phyloP scores from a whole-genome alignment of 2,888 invertebrate genomes.

The Apotomis betuletana region DNA sequence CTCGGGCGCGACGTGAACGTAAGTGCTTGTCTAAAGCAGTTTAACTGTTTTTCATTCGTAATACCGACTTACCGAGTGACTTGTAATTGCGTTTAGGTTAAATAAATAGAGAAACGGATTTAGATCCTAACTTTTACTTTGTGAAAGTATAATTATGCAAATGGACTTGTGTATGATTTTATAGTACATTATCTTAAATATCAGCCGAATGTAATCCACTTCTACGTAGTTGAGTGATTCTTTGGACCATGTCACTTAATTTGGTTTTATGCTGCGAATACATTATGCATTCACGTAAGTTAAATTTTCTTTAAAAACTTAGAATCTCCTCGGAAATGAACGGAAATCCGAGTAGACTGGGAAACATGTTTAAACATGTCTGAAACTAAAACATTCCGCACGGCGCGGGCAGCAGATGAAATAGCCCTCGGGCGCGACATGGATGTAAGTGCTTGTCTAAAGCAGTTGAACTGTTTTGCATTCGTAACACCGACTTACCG shows the following conservation, averaged over 20 bases:
- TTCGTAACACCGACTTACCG: neutral
- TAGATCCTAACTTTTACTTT: too few species aligned
- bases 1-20: slow-evolving; percentile 10
- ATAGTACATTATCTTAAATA: too few species aligned
- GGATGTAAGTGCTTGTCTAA: slow-evolving; percentile 6
- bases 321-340: neutral
- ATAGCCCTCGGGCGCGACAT: slow-evolving; percentile 8
- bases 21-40: slow-evolving; percentile 21
- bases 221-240: too few species aligned
- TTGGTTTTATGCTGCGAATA: too few species aligned
- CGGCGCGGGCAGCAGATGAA: neutral
- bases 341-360: neutral
- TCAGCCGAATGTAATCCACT: too few species aligned
- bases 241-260: too few species aligned
- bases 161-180: too few species aligned
- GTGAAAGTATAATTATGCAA: too few species aligned
- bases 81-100: neutral
- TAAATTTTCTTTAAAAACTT: too few species aligned
- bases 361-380: neutral
- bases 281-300: too few species aligned
- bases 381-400: neutral
- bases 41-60: slow-evolving; percentile 15
- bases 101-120: neutral
- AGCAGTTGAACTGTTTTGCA: slow-evolving; percentile 18
- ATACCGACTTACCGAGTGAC: neutral